phyloP scores from a whole-genome alignment of 2,797 vertebrate genomes.

The Iguana delicatissima region DNA sequence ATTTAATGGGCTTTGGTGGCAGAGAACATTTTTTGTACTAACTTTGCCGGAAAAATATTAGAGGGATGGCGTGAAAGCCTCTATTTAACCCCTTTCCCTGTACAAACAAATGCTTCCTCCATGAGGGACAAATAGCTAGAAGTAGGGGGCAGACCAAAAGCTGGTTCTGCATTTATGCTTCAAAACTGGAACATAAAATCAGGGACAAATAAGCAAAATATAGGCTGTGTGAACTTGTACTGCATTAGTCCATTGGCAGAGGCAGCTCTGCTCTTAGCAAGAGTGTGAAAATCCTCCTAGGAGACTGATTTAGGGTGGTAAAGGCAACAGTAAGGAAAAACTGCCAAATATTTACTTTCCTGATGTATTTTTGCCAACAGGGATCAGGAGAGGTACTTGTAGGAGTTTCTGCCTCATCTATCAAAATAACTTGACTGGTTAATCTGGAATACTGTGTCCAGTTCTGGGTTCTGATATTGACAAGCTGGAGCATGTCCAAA shows the following conservation, averaged over 20 bases:
- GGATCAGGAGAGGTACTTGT: too few relatives aligned
- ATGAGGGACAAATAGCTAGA: constrained; percentile 69
- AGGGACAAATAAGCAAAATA: constrained; percentile 55
- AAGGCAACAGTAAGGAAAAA: neutral
- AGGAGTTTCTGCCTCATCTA: too few relatives aligned
- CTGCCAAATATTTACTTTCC: too few relatives aligned
- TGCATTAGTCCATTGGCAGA: neutral
- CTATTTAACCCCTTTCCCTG: constrained; percentile 77
- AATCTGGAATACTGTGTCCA: too few relatives aligned
- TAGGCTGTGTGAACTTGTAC: neutral
- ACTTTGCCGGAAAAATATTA: constrained; percentile 81
- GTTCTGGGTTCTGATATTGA: too few relatives aligned
- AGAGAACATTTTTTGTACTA: constrained; percentile 75
- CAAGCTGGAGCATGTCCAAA: too few relatives aligned
- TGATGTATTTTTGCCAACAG: too few relatives aligned
- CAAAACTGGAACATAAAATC: constrained; percentile 58
- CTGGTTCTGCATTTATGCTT: constrained; percentile 55
- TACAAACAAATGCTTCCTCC: constrained; percentile 68
- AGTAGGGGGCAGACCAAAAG: constrained; percentile 61
- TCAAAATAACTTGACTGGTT: too few relatives aligned
- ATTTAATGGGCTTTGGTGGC: constrained; percentile 82
- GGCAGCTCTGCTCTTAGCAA: too few relatives aligned
- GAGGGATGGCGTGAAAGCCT: constrained; percentile 68
- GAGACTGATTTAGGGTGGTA: neutral
- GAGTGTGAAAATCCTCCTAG: neutral